Percentiles rank a stretch among this genome's conserved stretches.
Conservation (phyloP, 1,140 invertebrate species). For the Zaprionus inermis region DNA sequence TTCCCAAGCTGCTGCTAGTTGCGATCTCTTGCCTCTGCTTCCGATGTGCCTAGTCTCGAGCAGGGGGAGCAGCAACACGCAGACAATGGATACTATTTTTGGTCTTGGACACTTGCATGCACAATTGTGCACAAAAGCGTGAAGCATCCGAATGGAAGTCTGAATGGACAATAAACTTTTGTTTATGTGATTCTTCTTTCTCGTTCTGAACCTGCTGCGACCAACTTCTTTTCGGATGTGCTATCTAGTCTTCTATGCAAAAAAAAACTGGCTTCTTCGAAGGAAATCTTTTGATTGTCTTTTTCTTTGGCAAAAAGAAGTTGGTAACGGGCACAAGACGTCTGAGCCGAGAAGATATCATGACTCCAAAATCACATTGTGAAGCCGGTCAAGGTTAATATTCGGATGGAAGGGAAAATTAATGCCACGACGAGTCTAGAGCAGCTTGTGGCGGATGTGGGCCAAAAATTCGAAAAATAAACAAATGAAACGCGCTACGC, state of each 20-base stretch:
- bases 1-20: conserved; percentile 2
- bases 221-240: conserved; percentile 70
- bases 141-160: conserved; percentile 46
- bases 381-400: conserved; percentile 79
- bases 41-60: background rate
- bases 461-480: conserved; percentile 58
- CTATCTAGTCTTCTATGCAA: conserved; percentile 17
- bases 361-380: conserved; percentile 55
- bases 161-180: conserved; percentile 72
- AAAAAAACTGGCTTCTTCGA: conserved; percentile 47
- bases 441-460: conserved; percentile 60
- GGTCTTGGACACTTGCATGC: conserved; percentile 75
- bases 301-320: conserved; percentile 28
- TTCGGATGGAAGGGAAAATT: conserved; percentile 56
- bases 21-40: conserved; percentile 28
- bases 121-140: conserved; percentile 80
- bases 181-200: conserved; percentile 8
- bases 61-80: background rate
- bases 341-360: conserved; percentile 45
- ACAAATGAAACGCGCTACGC: conserved; percentile 29
- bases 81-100: conserved; percentile 74
- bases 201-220: conserved; percentile 52
- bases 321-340: conserved; percentile 60
- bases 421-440: conserved; percentile 40
- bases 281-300: conserved; percentile 60